Evolutionary conservation across 2,888 invertebrate genomes (phyloP).

Genomic region (Clivina fossor): DNA sequence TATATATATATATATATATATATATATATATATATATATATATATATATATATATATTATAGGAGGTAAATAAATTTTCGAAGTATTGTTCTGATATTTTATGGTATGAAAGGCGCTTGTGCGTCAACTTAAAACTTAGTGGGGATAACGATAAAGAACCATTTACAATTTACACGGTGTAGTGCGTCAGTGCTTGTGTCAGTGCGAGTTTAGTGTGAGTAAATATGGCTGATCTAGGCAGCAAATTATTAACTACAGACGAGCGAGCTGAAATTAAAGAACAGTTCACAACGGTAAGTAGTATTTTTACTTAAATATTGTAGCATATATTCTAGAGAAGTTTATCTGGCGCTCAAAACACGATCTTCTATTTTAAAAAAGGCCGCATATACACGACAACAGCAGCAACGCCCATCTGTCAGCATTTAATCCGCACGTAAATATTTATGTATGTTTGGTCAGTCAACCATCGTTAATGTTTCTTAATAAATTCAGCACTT

Average conservation of each 20-base stretch:
- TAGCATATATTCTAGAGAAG: not conserved
- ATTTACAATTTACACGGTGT: conserved; percentile 21
- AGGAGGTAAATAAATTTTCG: too few relatives aligned
- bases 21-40: too few relatives aligned
- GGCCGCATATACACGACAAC: conserved; percentile 19
- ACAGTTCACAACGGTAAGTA: conserved; percentile 72
- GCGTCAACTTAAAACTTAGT: not conserved
- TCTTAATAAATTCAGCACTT: conserved; percentile 14
- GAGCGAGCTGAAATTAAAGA: conserved; percentile 75
- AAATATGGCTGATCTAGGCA: conserved; percentile 29
- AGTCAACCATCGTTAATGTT: conserved; percentile 7
- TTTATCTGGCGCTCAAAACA: conserved; percentile 1
- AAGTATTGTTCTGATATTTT: conserved; percentile 17
- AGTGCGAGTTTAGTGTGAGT: conserved; percentile 6
- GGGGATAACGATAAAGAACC: conserved; percentile 22
- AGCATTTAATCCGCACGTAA: conserved; percentile 19
- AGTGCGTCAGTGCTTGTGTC: conserved; percentile 9
- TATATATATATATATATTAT: too few relatives aligned
- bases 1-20: too few relatives aligned
- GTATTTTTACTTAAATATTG: conserved; percentile 18
- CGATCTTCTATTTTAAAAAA: too few relatives aligned
- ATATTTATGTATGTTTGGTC: conserved; percentile 23
- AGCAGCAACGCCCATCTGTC: conserved; percentile 42
- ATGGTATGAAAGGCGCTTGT: conserved; percentile 4
- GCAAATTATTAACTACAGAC: conserved; percentile 63